phyloP scores from a whole-genome alignment of 2,888 invertebrate species.

The Hypercompe scribonia region DNA sequence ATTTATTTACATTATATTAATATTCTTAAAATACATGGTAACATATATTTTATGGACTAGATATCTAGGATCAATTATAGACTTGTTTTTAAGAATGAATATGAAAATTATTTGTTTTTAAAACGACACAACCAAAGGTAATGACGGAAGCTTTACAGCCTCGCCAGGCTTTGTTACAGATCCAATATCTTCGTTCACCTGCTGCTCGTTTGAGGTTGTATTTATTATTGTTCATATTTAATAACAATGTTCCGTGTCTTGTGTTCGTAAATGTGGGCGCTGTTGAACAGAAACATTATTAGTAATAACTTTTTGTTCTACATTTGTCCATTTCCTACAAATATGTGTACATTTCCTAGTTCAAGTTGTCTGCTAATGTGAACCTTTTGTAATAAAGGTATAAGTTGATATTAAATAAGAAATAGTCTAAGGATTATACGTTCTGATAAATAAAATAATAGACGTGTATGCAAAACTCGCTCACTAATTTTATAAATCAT shows the following conservation, averaged over 20 bases:
- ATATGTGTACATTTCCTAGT: background rate
- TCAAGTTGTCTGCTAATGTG: background rate
- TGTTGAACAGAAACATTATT: slow-evolving; percentile 22
- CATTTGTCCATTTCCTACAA: background rate
- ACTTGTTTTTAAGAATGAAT: slow-evolving; percentile 16
- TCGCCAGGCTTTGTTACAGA: slow-evolving; percentile 32
- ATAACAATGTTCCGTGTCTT: slow-evolving; percentile 24
- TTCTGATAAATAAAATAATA: background rate
- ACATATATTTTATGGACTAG: background rate
- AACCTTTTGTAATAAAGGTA: background rate
- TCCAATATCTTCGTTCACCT: slow-evolving; percentile 34
- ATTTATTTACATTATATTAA: background rate
- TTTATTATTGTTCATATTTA: slow-evolving; percentile 26
- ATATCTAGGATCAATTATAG: background rate
- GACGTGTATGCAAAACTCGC: background rate
- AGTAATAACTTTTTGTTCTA: background rate
- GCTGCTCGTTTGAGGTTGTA: slow-evolving; percentile 30
- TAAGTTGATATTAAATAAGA: background rate
- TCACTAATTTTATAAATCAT: background rate
- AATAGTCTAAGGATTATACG: background rate
- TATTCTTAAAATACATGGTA: background rate
- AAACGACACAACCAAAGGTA: slow-evolving; percentile 20
- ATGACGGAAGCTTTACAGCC: slow-evolving; percentile 33
- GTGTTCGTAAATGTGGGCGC: slow-evolving; percentile 30
- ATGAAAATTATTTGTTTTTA: slow-evolving; percentile 26